A percentile compares a stretch with the other conserved stretches of the same genome.
phyloP scores from a whole-genome alignment of 2,888 invertebrate genomes.

The Diploptera punctata region DNA sequence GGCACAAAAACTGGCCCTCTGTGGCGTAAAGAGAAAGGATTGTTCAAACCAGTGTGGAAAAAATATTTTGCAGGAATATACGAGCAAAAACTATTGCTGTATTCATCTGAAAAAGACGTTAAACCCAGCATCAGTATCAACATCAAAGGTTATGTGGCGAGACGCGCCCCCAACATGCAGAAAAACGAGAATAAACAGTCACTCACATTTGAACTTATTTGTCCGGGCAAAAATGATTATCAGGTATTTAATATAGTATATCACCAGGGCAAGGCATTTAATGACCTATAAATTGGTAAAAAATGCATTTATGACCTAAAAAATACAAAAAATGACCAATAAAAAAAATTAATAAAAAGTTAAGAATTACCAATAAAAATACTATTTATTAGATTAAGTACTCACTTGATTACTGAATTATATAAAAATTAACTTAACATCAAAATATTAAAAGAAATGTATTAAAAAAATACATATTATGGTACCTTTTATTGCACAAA shows the following conservation, averaged over 20 bases:
- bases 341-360: too few species aligned
- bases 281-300: too few species aligned
- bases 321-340: too few species aligned
- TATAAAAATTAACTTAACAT: too few species aligned
- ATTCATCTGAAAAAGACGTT: conserved; percentile 46
- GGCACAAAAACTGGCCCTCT: conserved; percentile 47
- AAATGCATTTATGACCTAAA: too few species aligned
- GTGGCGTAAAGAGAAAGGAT: conserved; percentile 46
- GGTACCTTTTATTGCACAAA: too few species aligned
- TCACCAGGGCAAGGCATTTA: too few species aligned
- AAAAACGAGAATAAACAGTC: conserved; percentile 45
- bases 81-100: conserved; percentile 46
- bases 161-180: conserved; percentile 40
- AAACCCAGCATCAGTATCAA: conserved; percentile 46
- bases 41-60: conserved; percentile 47
- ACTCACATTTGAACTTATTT: conserved; percentile 48
- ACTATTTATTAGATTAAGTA: too few species aligned
- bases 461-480: too few species aligned
- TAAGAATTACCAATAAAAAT: too few species aligned
- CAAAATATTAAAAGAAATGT: too few species aligned
- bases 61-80: conserved; percentile 48
- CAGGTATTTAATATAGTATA: conserved; percentile 45
- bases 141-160: conserved; percentile 47
- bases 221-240: conserved; percentile 49
- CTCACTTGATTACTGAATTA: too few species aligned